Evolutionary conservation across 2,888 invertebrate species (phyloP), one percentile per base, ranked within the genome.

Genomic region (Metallyticus violacea): DNA sequence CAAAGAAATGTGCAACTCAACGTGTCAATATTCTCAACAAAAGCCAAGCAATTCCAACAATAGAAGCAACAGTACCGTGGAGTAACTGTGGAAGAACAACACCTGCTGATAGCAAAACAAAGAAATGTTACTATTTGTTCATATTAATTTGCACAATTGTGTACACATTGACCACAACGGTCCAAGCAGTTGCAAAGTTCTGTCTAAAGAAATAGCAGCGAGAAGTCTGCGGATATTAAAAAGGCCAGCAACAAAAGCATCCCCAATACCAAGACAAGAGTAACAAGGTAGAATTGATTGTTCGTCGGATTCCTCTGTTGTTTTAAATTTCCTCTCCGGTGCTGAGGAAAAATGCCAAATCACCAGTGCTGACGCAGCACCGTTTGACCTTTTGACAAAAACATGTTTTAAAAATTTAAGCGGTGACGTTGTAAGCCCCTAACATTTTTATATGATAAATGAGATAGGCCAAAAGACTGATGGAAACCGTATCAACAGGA

Each of bases 391-490:
- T 62, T 62, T 15, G 40, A 62, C 40, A 62, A 62, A 40, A 62
- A 62, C 40, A 62, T 62, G 40, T 62, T 62, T 62, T 62, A 62
- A 62, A 62, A 62, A 15, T 62, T 62, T 62, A 62, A 62, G 40
- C 40, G 40, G 40, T 62, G 40, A 62, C 22, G 40, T n/a, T 79
- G 25, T 77, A 26, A 26, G n/a, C 30, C 30, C 40, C 40, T 85
- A 26, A 40, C 77, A 79, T 85, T 79, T n/a, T 85, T 85, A 25
- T 79, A 26, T 28, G 22, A 85, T 85, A 77, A 77, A 29, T 85
- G 77, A 85, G 85, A 26, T 77, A 28, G 27, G 26, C 9, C 77
- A 9, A 26, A 76, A 30, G 80, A 77, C 26, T 26, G 40, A 62
- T 62, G 40, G 40, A 62, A 62, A 62, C 40, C 40, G 40, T 62